phyloP scores from a whole-genome alignment of 2,888 invertebrate genomes.

The Baronia brevicornis region DNA sequence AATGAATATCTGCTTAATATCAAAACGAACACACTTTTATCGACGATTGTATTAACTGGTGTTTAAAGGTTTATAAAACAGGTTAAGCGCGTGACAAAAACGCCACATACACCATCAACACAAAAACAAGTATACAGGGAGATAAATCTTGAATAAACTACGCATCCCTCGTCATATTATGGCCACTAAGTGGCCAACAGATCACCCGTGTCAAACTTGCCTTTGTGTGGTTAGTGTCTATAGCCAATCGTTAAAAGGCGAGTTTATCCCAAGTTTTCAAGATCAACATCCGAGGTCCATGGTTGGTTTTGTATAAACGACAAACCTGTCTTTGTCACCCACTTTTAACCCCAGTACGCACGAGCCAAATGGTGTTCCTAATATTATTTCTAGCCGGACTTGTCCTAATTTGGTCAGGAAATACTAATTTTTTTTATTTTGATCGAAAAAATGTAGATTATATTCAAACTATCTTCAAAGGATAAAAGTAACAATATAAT shows the following conservation, averaged over 20 bases:
- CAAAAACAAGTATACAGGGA: conserved; percentile 43
- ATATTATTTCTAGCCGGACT: too few species aligned
- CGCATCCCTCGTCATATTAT: conserved; percentile 44
- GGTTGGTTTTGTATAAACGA: conserved; percentile 49
- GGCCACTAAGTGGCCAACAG: conserved; percentile 63
- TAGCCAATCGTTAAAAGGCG: conserved; percentile 47
- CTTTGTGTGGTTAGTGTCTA: conserved; percentile 55
- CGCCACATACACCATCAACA: conserved; percentile 24
- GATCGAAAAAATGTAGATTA: too few species aligned
- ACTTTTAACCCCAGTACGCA: too few species aligned
- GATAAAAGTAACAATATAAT: too few species aligned
- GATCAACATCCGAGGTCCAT: conserved; percentile 68
- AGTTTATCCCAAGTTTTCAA: conserved; percentile 47
- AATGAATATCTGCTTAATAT: too few species aligned
- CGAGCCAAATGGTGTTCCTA: too few species aligned
- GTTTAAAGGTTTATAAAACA: conserved; percentile 39
- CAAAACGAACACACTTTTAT: too few species aligned
- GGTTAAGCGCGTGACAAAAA: conserved; percentile 55
- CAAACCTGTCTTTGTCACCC: conserved; percentile 25
- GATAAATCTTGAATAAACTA: conserved; percentile 46
- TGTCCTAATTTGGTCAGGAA: too few species aligned
- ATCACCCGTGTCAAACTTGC: conserved; percentile 56
- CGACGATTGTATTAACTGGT: too few species aligned
- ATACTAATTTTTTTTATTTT: too few species aligned
- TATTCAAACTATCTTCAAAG: too few species aligned